Percentiles rank a stretch among this genome's conserved stretches.
phyloP scores from a whole-genome alignment of 92 coral and sea anemone species.

The Siderastrea siderea region DNA sequence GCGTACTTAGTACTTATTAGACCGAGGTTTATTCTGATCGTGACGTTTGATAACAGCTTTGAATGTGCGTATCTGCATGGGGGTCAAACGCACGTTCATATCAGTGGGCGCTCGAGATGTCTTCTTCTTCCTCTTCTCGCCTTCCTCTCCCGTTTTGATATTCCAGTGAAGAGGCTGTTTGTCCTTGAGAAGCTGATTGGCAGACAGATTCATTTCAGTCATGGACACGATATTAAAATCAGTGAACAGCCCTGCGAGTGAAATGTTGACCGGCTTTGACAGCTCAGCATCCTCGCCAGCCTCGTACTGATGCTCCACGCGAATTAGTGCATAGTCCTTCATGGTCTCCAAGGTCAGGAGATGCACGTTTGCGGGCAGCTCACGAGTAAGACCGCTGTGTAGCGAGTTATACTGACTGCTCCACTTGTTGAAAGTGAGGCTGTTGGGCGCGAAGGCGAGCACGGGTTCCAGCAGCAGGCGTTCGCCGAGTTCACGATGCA shows the following conservation, averaged over 20 bases:
- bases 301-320: conserved; percentile 97
- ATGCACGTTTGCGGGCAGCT: conserved; percentile 91
- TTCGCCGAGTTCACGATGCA: conserved; percentile 93
- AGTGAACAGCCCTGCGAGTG: conserved; percentile 81
- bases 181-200: conserved; percentile 84
- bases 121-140: conserved; percentile 16
- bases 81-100: conserved; percentile 72
- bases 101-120: conserved; percentile 39
- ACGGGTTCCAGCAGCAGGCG: conserved; percentile 85
- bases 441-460: conserved; percentile 78
- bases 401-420: conserved; percentile 75
- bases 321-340: conserved; percentile 76
- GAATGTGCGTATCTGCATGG: conserved; percentile 98
- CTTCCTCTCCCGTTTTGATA: conserved; percentile 56
- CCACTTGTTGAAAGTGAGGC: conserved; percentile 79
- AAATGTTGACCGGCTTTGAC: conserved; percentile 85
- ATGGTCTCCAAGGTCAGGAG: conserved; percentile 90
- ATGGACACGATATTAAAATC: conserved; percentile 82
- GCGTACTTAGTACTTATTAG: neutral
- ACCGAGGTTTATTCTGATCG: neutral
- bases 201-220: conserved; percentile 92
- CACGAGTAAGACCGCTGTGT: conserved; percentile 85
- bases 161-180: conserved; percentile 88
- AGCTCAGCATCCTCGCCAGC: conserved; percentile 90
- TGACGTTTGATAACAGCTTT: conserved; percentile 71